Evolutionary conservation across 2,797 vertebrate species (phyloP).

Genomic region (Rhincodon typus): DNA sequence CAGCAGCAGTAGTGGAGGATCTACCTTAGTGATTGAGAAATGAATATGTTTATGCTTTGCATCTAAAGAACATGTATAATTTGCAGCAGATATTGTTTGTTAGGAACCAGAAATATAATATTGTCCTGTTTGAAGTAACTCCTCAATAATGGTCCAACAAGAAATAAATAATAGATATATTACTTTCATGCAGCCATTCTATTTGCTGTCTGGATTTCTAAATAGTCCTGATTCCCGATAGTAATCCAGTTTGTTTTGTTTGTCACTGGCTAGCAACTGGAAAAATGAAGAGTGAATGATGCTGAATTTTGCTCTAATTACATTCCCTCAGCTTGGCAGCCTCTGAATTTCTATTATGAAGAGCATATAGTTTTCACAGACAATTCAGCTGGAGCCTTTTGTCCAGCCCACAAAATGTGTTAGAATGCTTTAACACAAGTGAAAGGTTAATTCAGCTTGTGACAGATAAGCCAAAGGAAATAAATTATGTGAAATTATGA

Average conservation of each 20-base stretch:
- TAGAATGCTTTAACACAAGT: background rate
- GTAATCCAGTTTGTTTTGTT: background rate
- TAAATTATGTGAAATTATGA: background rate
- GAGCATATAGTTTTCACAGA: background rate
- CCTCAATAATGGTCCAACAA: background rate
- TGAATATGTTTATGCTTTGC: constrained; percentile 14
- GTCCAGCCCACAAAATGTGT: background rate
- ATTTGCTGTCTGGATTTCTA: background rate
- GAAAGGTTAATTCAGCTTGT: background rate
- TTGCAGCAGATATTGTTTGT: background rate
- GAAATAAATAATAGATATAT: background rate
- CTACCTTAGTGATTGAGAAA: background rate
- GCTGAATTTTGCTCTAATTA: background rate
- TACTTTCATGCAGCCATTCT: background rate
- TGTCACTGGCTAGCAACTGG: background rate
- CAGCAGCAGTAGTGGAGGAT: background rate
- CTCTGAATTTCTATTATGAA: background rate
- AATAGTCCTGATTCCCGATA: background rate
- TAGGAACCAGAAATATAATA: background rate
- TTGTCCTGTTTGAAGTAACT: background rate
- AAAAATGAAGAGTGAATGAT: background rate
- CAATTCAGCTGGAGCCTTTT: background rate
- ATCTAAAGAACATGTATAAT: background rate
- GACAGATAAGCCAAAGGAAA: background rate
- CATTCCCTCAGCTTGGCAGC: background rate